These are phyloP conservation scores for Halictus quadricinctus DNA, from an alignment of 2,888 invertebrate species.

Conservation along the genomic window DNA sequence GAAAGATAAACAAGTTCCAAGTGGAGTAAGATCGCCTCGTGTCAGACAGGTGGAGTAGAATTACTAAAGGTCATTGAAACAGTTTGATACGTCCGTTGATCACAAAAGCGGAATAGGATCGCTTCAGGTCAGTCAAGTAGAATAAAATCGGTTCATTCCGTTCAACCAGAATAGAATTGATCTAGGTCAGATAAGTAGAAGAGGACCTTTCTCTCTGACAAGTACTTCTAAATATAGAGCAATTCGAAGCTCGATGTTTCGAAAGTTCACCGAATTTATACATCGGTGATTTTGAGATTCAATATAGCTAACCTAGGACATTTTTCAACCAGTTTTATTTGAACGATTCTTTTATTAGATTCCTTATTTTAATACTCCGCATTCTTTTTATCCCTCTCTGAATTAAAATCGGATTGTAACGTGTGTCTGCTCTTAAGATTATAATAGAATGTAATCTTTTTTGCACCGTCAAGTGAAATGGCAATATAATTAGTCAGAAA, in stretches of 20 bases:
- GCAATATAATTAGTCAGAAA: not conserved
- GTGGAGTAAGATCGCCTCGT: not conserved
- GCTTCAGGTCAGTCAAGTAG: slow-evolving; percentile 16
- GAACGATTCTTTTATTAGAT: not conserved
- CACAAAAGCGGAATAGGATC: slow-evolving; percentile 11
- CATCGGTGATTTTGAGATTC: not conserved
- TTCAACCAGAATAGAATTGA: slow-evolving; percentile 18
- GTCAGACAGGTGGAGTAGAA: slow-evolving; percentile 1
- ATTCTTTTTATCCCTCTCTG: too few relatives aligned
- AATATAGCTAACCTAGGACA: not conserved
- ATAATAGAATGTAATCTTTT: not conserved
- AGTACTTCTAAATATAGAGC: slow-evolving; percentile 6
- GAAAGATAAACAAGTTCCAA: not conserved
- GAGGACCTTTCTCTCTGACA: slow-evolving; percentile 13
- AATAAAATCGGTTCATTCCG: slow-evolving; percentile 18
- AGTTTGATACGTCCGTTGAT: slow-evolving; percentile 13
- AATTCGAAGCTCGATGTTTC: slow-evolving; percentile 2
- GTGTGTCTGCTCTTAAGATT: not conserved
- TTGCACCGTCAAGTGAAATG: not conserved
- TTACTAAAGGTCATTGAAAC: slow-evolving; percentile 9
- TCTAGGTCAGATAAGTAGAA: slow-evolving; percentile 18
- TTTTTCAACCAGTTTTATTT: not conserved
- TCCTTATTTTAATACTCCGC: not conserved
- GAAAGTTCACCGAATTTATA: slow-evolving; percentile 7
- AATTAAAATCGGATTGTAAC: not conserved